A percentile compares a stretch with the other conserved stretches of the same genome.
Conservation (phyloP, 2,113 vertebrate genomes). For the Siniperca chuatsi region DNA sequence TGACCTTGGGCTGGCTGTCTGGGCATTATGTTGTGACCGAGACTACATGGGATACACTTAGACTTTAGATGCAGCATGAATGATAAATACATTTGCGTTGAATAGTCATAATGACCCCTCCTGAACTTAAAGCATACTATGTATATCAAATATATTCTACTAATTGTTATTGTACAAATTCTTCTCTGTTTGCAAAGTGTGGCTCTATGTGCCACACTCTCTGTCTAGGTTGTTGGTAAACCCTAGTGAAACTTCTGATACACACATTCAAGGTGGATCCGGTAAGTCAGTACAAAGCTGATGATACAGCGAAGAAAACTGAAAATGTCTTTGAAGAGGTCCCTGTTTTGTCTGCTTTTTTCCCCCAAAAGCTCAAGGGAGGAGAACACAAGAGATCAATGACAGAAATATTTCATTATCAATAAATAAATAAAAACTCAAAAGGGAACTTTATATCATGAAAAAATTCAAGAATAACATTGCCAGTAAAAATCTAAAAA, state of each 20-base stretch:
- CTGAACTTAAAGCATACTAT: background rate
- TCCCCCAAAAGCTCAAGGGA: background rate
- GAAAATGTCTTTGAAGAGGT: conserved; percentile 2
- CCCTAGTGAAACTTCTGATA: background rate
- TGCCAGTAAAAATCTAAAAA: background rate
- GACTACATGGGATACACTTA: conserved; percentile 28
- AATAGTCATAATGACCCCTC: background rate
- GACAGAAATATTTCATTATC: conserved; percentile 22
- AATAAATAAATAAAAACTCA: background rate
- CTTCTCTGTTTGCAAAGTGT: background rate
- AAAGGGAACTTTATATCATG: background rate
- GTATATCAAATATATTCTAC: background rate
- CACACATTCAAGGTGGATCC: conserved; percentile 8
- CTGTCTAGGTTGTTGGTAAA: background rate
- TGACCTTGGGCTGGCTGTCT: conserved; percentile 55
- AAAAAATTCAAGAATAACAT: conserved; percentile 28
- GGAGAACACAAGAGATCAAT: background rate
- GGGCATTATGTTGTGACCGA: conserved; percentile 20
- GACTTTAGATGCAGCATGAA: conserved; percentile 32
- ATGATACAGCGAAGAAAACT: background rate
- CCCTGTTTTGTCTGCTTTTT: background rate
- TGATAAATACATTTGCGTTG: conserved; percentile 18
- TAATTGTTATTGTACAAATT: background rate
- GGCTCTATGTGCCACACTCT: background rate
- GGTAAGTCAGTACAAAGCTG: background rate